Evolutionary conservation across 1,140 invertebrate species (phyloP), one percentile per base, ranked within the genome.

Genomic region (Drosophila melanica): DNA sequence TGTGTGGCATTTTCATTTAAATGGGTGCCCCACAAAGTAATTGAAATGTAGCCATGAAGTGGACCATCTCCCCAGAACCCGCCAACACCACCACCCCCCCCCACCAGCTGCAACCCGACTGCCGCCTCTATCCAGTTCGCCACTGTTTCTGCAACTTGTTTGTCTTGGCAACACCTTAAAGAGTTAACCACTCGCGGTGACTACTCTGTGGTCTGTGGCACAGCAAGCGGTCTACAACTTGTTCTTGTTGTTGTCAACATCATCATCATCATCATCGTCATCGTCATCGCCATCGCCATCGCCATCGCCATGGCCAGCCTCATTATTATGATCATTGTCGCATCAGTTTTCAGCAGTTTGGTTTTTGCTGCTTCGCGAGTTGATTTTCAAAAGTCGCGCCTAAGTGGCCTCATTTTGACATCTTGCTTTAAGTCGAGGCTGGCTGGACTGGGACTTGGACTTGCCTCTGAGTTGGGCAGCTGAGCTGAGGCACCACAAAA

Each of bases 1-100:
- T 86, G 82, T 87, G 82, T 82, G 82, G 82, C 79, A 87, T 87
- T 87, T 87, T 87, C 82, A 87, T 87, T 87, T 87, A 87, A 87
- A 87, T 87, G 82, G 82, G 45, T 78, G 82, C 66, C 71, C 82
- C 81, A 85, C 81, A 82, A 79, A 81, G 84, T 87, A 87, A 87
- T 87, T 87, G 82, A 87, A 87, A 87, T 87, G 79, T 82, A 77
- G 81, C 74, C 66, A 64, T 64, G 67, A 70, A 75, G 58, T 75
- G 67, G 70, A 55, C 64, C 64, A 73, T 39, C 50, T 62, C 14
- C 33, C 6, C 62, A 12, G 4, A 20, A 8, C 59, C 14, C 27
- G 3, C n/a, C n/a, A 11, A 14, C 20, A 10, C 27, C 27, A n/a
- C n/a, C n/a, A n/a, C n/a, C n/a, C n/a, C n/a, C n/a, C n/a, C n/a